These are phyloP conservation scores for Syrmaticus mikado DNA, from an alignment of 2,113 vertebrate genomes.

Conservation along the genomic window DNA sequence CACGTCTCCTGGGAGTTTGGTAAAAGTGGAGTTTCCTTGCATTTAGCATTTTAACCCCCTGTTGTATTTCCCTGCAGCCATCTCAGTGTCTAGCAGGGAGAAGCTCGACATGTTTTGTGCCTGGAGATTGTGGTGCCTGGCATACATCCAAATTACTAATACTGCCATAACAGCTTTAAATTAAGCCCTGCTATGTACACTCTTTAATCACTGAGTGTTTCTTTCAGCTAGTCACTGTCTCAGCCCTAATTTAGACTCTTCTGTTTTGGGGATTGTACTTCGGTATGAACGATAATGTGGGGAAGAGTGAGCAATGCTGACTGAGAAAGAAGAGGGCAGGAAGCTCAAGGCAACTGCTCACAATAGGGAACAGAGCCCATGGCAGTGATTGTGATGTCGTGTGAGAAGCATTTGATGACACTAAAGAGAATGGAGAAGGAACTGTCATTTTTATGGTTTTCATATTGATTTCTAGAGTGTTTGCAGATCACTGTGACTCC, in stretches of 20 bases:
- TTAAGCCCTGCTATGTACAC: not conserved
- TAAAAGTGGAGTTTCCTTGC: not conserved
- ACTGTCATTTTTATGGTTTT: not conserved
- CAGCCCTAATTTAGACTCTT: not conserved
- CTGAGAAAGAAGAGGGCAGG: not conserved
- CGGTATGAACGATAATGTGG: not conserved
- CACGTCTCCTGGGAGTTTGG: not conserved
- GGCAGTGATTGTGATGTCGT: not conserved
- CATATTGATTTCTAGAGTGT: not conserved
- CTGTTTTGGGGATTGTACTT: not conserved
- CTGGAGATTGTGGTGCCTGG: not conserved
- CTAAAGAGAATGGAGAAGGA: not conserved
- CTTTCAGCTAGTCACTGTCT: not conserved
- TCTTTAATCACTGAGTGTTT: not conserved
- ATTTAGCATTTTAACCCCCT: conserved; percentile 4
- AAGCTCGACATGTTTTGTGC: not conserved
- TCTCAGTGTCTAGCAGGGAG: rapidly evolving
- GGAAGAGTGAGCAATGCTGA: rapidly evolving
- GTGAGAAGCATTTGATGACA: not conserved
- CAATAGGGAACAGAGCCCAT: not conserved
- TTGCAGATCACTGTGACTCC: not conserved
- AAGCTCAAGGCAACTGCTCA: not conserved
- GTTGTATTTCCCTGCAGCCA: not conserved
- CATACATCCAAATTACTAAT: not conserved
- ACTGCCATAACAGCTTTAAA: not conserved